Evolutionary conservation across 1,140 invertebrate genomes (phyloP), one percentile per base, ranked within the genome.

Genomic region (Megalonaias nervosa): DNA sequence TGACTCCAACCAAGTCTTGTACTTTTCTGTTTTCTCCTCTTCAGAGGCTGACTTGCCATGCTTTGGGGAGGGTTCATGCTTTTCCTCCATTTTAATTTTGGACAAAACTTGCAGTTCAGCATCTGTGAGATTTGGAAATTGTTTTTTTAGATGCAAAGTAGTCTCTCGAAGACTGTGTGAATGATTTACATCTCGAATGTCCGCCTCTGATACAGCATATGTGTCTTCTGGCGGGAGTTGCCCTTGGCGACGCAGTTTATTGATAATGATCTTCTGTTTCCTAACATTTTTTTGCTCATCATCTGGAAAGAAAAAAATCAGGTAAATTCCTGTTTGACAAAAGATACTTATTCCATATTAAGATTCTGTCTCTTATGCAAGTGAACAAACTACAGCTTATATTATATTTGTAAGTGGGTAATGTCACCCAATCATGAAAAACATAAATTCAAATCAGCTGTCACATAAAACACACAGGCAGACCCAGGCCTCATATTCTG

Each of bases 221-320:
- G 79, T 82, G 19, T 88, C 87, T 58, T 88, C 83, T 2, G 82
- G 81, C 19, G 85, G 81, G 21, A 85, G 26, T 21, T 84, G 80
- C 2, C 88, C 87, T 74, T 86, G 82, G 55, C 87, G 82, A 15
- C 86, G 82, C 59, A 94, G 93, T 72, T 96, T 93, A 87, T 99
- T 99, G 84, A 95, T 94, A 86, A 97, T 95, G 73, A 98, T 97
- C 90, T 98, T 98, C 71, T 95, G 93, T 74, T 96, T 93, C 85
- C 99, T 98, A 48, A 95, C 92, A 15, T 95, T 93, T 88, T 98
- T 97, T 82, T 98, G 97, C 84, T 98, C 95, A 61, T 89, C 87
- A 82, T 86, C 87, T 89, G 80, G 0, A 79, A 79, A 74, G 57
- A 48, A 72, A 71, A 61, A 75, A 23, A 23, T 3, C 19, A 23